phyloP scores from a whole-genome alignment of 2,113 vertebrate species.

The Petrocephalus microphthalmus region DNA sequence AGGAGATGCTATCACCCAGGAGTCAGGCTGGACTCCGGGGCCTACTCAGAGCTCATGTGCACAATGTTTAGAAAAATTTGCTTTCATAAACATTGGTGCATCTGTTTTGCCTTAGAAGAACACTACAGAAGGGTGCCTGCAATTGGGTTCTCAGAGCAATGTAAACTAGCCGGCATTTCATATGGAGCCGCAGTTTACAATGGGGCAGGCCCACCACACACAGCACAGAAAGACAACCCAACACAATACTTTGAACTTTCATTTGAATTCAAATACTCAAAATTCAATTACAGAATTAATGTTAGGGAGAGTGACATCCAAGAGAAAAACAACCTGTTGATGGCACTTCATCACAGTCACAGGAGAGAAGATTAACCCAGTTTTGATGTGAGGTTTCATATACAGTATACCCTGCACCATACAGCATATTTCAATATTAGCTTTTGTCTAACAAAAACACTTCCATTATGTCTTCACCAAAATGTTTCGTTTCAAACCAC shows the following conservation, averaged over 20 bases:
- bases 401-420: neutral
- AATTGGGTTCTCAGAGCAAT: conserved; percentile 22
- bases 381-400: neutral
- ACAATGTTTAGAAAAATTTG: conserved; percentile 98
- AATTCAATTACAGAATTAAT: conserved; percentile 7
- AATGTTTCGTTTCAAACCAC: neutral
- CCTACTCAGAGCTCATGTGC: conserved; percentile 95
- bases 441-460: neutral
- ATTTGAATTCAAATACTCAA: conserved; percentile 3
- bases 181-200: conserved; percentile 54
- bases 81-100: conserved; percentile 99
- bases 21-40: conserved; percentile 77
- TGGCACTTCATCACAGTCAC: neutral
- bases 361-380: neutral
- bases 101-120: conserved; percentile 95
- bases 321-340: neutral
- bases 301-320: neutral
- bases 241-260: conserved; percentile 2
- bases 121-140: conserved; percentile 63
- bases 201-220: conserved; percentile 35
- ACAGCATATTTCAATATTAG: neutral
- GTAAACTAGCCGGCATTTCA: conserved; percentile 23
- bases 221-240: conserved; percentile 15
- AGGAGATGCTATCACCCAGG: conserved; percentile 91
- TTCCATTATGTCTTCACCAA: neutral